phyloP scores from a whole-genome alignment of 2,888 invertebrate genomes.

The Thumatha senex region DNA sequence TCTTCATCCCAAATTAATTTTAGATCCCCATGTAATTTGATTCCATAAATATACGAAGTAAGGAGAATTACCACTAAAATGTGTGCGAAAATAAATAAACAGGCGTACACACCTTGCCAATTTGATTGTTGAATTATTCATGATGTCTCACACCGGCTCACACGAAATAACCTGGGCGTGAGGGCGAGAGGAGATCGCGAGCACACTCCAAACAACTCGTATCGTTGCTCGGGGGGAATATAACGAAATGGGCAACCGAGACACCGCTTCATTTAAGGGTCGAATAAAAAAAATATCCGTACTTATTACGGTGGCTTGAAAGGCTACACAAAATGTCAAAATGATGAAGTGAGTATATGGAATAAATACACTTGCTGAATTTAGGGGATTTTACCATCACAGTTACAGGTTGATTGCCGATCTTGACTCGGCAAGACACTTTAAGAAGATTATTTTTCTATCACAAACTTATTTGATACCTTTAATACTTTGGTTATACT shows the following conservation, averaged over 20 bases:
- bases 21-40: conserved; percentile 32
- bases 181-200: conserved; percentile 45
- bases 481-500: no score
- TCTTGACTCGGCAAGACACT: no score
- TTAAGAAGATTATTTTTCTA: no score
- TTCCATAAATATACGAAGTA: conserved; percentile 43
- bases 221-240: conserved; percentile 54
- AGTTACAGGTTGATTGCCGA: no score
- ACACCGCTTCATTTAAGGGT: conserved; percentile 57
- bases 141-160: conserved; percentile 69
- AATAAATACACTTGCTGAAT: conserved; percentile 16
- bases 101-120: conserved; percentile 74
- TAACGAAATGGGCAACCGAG: conserved; percentile 70
- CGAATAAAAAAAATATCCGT: conserved; percentile 57
- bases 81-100: conserved; percentile 75
- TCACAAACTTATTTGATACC: no score
- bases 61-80: conserved; percentile 69
- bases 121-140: conserved; percentile 81
- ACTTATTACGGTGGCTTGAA: conserved; percentile 51
- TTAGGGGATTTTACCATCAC: not conserved
- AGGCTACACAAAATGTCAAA: conserved; percentile 44
- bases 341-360: conserved; percentile 43
- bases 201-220: conserved; percentile 60
- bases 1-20: conserved; percentile 35
- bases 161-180: conserved; percentile 47